Percentiles rank a stretch among this genome's conserved stretches.
phyloP scores from a whole-genome alignment of 2,888 invertebrate species.

The Tetropium fuscum region DNA sequence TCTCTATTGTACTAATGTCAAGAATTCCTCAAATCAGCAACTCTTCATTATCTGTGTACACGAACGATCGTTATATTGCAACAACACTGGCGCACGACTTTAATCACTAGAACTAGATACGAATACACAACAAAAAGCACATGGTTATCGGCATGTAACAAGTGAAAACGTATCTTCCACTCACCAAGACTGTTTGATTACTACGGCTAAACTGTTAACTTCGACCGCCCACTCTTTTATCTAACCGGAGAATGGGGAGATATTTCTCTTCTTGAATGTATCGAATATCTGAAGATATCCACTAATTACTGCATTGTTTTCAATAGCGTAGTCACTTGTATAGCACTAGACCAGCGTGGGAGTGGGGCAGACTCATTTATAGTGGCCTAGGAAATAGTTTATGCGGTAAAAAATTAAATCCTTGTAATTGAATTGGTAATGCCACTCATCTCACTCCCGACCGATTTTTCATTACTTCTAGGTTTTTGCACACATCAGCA shows the following conservation, averaged over 20 bases:
- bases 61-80: conserved; percentile 11
- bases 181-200: conserved; percentile 12
- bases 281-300: conserved; percentile 1
- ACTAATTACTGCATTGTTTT: background rate
- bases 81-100: background rate
- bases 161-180: conserved; percentile 29
- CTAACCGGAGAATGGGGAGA: conserved; percentile 3
- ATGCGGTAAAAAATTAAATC: too few species aligned
- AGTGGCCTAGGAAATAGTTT: too few species aligned
- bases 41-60: background rate
- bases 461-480: too few species aligned
- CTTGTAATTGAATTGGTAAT: too few species aligned
- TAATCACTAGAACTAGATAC: background rate
- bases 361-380: too few species aligned
- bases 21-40: background rate
- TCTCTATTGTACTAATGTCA: background rate
- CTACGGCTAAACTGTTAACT: conserved; percentile 3
- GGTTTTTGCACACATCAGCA: too few species aligned
- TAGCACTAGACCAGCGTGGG: too few species aligned
- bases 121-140: conserved; percentile 27
- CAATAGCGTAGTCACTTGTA: too few species aligned
- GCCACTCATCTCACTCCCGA: too few species aligned
- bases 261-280: conserved; percentile 3
- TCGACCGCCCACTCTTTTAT: conserved; percentile 13
- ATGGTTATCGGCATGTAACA: conserved; percentile 19